These are phyloP conservation scores for Cephalopholis sonnerati DNA, from an alignment of 2,113 vertebrate species.

Conservation along the genomic window DNA sequence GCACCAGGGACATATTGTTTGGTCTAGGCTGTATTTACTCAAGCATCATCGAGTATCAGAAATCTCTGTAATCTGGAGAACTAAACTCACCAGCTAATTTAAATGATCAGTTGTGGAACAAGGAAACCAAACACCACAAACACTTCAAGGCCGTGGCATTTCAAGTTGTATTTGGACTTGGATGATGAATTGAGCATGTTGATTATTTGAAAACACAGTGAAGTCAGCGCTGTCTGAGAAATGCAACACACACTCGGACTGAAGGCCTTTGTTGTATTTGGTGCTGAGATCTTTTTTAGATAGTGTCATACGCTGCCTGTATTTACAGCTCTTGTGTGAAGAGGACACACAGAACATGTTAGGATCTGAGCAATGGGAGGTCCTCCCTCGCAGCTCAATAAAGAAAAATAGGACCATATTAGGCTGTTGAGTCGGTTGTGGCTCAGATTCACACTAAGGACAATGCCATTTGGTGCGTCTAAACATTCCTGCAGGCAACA, in stretches of 20 bases:
- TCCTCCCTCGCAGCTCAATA: constrained; percentile 74
- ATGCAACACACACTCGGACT: constrained; percentile 37
- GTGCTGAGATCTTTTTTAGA: constrained; percentile 67
- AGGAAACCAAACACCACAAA: constrained; percentile 64
- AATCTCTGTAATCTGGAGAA: constrained; percentile 31
- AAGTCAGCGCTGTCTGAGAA: constrained; percentile 30
- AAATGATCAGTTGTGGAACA: constrained; percentile 47
- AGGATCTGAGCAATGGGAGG: constrained; percentile 68
- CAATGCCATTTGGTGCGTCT: constrained; percentile 71
- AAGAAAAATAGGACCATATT: constrained; percentile 81
- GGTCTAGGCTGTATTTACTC: background rate
- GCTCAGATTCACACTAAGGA: constrained; percentile 73
- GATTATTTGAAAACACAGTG: constrained; percentile 46
- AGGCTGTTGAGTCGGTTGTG: constrained; percentile 69
- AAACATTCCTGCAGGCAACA: constrained; percentile 71
- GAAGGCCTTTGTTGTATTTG: constrained; percentile 56
- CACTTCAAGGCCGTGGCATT: constrained; percentile 44
- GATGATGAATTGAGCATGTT: constrained; percentile 58
- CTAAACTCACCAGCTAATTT: constrained; percentile 26
- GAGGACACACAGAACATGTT: constrained; percentile 75
- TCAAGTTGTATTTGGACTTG: constrained; percentile 41
- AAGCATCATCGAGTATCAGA: background rate
- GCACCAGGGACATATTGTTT: constrained; percentile 3
- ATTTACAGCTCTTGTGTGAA: constrained; percentile 78
- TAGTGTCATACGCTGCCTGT: constrained; percentile 62